Percentiles rank a stretch among this genome's conserved stretches.
These are phyloP conservation scores for Chaetops frenatus DNA, from an alignment of 2,113 vertebrate genomes.

Conservation along the genomic window DNA sequence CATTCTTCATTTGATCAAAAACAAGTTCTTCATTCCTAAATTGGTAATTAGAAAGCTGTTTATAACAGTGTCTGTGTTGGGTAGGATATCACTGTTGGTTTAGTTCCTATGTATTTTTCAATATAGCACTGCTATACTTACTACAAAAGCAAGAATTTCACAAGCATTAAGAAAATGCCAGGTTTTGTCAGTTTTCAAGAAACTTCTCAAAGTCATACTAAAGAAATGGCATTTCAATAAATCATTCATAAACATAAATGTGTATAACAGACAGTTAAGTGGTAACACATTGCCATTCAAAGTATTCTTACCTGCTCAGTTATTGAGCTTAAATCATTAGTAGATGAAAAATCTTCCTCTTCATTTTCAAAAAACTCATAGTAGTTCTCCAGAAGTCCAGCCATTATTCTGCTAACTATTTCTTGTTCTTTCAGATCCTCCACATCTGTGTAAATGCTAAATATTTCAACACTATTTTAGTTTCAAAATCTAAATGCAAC, in stretches of 20 bases:
- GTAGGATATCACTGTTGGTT: neutral
- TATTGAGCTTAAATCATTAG: slow-evolving; percentile 95
- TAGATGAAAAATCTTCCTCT: slow-evolving; percentile 92
- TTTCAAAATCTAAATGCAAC: neutral
- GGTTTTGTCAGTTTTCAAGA: neutral
- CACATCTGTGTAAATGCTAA: slow-evolving; percentile 85
- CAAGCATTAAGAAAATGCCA: neutral
- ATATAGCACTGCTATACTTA: neutral
- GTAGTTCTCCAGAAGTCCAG: slow-evolving; percentile 93
- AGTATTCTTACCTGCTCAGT: slow-evolving; percentile 86
- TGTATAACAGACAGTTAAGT: neutral
- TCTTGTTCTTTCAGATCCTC: slow-evolving; percentile 94
- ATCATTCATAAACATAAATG: neutral
- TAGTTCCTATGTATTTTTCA: neutral
- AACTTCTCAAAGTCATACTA: neutral
- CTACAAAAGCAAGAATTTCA: neutral
- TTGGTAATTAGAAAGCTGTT: neutral
- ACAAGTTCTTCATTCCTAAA: neutral
- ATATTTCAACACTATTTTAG: slow-evolving; percentile 35
- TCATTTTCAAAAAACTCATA: slow-evolving; percentile 93
- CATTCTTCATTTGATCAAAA: neutral
- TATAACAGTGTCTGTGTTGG: neutral
- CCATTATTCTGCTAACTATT: slow-evolving; percentile 90
- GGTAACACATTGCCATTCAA: neutral
- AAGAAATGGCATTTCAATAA: neutral